Base-by-base conservation (phyloP, 1,140 invertebrate genomes). In the Eriosoma lanigerum region DNA sequence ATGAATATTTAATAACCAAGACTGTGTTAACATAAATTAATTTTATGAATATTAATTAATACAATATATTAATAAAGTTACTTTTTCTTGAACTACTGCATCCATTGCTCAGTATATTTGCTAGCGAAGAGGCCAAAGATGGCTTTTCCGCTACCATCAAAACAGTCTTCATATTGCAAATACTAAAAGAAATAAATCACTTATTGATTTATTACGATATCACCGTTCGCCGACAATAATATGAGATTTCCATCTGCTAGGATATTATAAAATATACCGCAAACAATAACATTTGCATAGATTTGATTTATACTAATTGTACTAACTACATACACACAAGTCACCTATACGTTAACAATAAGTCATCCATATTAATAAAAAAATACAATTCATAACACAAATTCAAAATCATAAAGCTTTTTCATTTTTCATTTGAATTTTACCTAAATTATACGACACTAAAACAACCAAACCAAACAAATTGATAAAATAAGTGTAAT, bases 101-200 rank as follows among this genome's bases (percentile, higher is more conserved):
- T 68, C 93, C 93, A 87, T 96, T 94, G 82, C 96, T 98, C 78
- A 99, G 89, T 84, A 99, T 98, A 85, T 92, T 93, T 0, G 98
- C 96, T 46, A 99, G 89, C 46, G 96, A 96, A 84, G 94, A 92
- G 24, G 98, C 98, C 85, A 99, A 86, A 66, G 97, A 98, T 12
- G 98, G 98, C 90, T 99, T 99, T 86, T 99, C 98, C 82, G 98
- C 98, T 81, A 99, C 96, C 98, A 99, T 99, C 83, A 99, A 90
- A 54, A 95, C 96, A 10, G 90, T 93, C 87, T 93, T 96, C 96
- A 96, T 95, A 32, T 52, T n/a, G 19, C 68, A 50, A n/a, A 26
- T 50, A 10, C 32, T 9, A 1, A 38, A 19, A 66, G 9, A 17
- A 4, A 17, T 10, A 17, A 48, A 70, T 15, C 19, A 12, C 32